Percentiles rank a stretch among this genome's conserved stretches.
These are phyloP conservation scores for Laticauda laticaudata DNA, from an alignment of 2,113 vertebrate species.

Conservation along the genomic window DNA sequence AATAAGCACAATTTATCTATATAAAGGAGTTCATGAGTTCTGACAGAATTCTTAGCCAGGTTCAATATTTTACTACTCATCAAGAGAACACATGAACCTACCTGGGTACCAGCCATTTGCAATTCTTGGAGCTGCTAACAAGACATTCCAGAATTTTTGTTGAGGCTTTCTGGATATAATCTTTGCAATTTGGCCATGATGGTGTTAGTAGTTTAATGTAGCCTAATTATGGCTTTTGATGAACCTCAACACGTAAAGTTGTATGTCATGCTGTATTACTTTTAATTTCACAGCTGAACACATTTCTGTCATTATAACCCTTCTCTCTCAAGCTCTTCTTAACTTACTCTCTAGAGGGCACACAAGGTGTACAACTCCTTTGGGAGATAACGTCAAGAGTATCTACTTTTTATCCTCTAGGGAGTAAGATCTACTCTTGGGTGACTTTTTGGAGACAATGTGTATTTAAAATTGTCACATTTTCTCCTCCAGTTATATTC, in stretches of 20 bases:
- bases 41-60: background rate
- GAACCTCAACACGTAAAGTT: conserved; percentile 62
- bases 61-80: background rate
- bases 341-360: conserved; percentile 63
- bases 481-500: background rate
- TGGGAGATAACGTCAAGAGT: background rate
- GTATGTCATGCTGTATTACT: conserved; percentile 69
- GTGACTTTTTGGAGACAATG: background rate
- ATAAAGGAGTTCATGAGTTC: background rate
- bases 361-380: conserved; percentile 54
- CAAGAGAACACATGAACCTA: background rate
- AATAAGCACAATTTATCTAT: background rate
- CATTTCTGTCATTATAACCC: conserved; percentile 66
- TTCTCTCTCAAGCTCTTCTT: conserved; percentile 48
- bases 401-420: conserved; percentile 15
- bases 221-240: conserved; percentile 71
- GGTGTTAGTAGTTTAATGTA: conserved; percentile 36
- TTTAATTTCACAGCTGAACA: conserved; percentile 83
- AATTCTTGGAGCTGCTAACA: background rate
- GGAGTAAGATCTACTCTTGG: background rate
- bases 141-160: background rate
- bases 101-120: background rate
- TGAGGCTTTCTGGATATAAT: background rate
- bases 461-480: background rate
- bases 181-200: conserved; percentile 50